Evolutionary conservation across 2,113 vertebrate genomes (phyloP).

Genomic region (Ailuropoda melanoleuca): DNA sequence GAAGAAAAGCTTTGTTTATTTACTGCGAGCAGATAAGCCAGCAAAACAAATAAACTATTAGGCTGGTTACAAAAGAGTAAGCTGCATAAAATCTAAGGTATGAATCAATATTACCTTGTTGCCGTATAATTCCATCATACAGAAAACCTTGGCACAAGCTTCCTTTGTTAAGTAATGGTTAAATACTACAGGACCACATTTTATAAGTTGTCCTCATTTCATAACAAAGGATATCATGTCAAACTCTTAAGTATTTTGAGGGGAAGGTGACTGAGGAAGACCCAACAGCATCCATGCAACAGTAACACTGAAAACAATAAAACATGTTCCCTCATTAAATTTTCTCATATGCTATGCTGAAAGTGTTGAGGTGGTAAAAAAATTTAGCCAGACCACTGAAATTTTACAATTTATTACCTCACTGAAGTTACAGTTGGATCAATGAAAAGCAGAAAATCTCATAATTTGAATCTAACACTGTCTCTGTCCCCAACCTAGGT

Average conservation of each 20-base stretch:
- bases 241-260: not conserved
- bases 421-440: not conserved
- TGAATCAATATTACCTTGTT: not conserved
- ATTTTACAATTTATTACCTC: not conserved
- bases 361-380: not conserved
- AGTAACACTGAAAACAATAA: conserved; percentile 8
- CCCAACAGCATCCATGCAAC: not conserved
- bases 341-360: not conserved
- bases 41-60: not conserved
- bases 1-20: not conserved
- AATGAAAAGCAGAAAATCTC: not conserved
- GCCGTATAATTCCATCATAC: not conserved
- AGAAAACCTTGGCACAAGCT: not conserved
- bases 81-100: conserved; percentile 1
- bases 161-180: conserved; percentile 22
- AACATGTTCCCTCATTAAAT: not conserved
- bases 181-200: not conserved
- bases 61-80: not conserved
- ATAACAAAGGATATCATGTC: not conserved
- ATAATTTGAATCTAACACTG: not conserved
- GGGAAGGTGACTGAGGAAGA: not conserved
- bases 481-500: not conserved
- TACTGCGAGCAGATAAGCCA: not conserved
- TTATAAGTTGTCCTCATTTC: not conserved
- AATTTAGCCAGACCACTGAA: not conserved